A percentile compares a stretch with the other conserved stretches of the same genome.
These are phyloP conservation scores for Sarcophaga rosellei DNA, from an alignment of 2,888 invertebrate genomes.

Conservation along the genomic window DNA sequence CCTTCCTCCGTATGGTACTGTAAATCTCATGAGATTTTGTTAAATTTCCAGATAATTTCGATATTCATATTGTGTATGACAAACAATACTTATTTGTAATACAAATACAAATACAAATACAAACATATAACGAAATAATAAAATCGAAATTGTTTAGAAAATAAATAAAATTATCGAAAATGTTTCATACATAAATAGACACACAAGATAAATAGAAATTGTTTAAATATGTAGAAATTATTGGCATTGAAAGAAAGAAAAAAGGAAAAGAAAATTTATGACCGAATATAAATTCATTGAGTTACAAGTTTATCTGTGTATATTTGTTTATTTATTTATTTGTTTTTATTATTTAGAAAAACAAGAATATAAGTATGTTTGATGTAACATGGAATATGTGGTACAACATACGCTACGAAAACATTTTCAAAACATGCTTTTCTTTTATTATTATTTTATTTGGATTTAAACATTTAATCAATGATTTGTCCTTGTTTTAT, in stretches of 20 bases:
- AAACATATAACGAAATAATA: background rate
- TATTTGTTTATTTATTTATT: background rate
- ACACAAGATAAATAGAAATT: background rate
- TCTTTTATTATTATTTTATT: no score
- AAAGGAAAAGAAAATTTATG: background rate
- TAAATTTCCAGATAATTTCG: no score
- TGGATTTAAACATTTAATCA: background rate
- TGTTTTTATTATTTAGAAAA: background rate
- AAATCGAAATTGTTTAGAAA: background rate
- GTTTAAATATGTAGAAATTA: conserved; percentile 7
- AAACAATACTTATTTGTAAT: no score
- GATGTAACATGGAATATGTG: background rate
- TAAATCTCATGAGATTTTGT: no score
- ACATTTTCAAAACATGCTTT: no score
- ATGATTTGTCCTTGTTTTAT: conserved; percentile 11
- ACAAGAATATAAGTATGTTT: background rate
- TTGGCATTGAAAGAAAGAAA: background rate
- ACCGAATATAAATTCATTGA: background rate
- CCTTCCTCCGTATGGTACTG: background rate
- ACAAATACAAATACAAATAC: no score
- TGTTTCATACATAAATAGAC: conserved; percentile 7
- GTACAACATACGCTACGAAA: background rate
- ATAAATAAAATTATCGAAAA: conserved; percentile 15
- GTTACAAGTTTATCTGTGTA: background rate
- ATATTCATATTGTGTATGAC: no score